phyloP scores from a whole-genome alignment of 2,113 vertebrate genomes.

The Cottus gobio region DNA sequence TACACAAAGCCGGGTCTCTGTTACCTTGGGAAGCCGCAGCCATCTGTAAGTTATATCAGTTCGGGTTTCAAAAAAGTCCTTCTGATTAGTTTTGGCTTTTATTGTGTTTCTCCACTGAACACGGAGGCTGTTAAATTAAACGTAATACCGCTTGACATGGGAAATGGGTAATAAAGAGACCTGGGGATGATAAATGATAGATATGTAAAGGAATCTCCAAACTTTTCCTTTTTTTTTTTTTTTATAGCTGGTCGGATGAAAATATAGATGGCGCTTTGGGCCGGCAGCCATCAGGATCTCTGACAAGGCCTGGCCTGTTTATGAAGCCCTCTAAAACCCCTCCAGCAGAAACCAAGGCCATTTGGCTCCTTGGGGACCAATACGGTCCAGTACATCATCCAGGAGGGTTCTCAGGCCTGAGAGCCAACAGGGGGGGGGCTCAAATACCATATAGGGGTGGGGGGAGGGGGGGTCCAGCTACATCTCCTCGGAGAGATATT shows the following conservation, averaged over 20 bases:
- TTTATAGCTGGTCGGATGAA: slow-evolving; percentile 61
- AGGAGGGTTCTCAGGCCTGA: slow-evolving; percentile 62
- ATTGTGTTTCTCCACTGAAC: slow-evolving; percentile 61
- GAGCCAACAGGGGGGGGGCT: slow-evolving; percentile 19
- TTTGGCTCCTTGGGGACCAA: slow-evolving; percentile 56
- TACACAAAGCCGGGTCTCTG: slow-evolving; percentile 69
- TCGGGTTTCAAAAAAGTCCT: slow-evolving; percentile 60
- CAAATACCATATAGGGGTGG: slow-evolving; percentile 36
- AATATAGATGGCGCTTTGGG: slow-evolving; percentile 42
- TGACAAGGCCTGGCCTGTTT: slow-evolving; percentile 72
- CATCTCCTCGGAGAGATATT: slow-evolving; percentile 71
- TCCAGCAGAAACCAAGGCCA: slow-evolving; percentile 60
- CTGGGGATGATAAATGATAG: slow-evolving; percentile 65
- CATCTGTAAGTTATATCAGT: slow-evolving; percentile 78
- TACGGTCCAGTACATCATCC: slow-evolving; percentile 66
- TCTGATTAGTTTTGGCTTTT: slow-evolving; percentile 73
- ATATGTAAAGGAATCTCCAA: slow-evolving; percentile 72
- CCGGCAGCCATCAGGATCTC: slow-evolving; percentile 61
- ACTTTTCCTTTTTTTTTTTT: slow-evolving; percentile 60
- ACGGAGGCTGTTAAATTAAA: slow-evolving; percentile 62
- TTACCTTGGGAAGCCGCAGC: slow-evolving; percentile 65
- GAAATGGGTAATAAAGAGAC: slow-evolving; percentile 71
- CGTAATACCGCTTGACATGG: slow-evolving; percentile 71
- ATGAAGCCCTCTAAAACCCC: slow-evolving; percentile 65
- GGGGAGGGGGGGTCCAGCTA: slow-evolving; percentile 32